Conservation (phyloP, 1,140 invertebrate species). For the Luehdorfia chinensis region DNA sequence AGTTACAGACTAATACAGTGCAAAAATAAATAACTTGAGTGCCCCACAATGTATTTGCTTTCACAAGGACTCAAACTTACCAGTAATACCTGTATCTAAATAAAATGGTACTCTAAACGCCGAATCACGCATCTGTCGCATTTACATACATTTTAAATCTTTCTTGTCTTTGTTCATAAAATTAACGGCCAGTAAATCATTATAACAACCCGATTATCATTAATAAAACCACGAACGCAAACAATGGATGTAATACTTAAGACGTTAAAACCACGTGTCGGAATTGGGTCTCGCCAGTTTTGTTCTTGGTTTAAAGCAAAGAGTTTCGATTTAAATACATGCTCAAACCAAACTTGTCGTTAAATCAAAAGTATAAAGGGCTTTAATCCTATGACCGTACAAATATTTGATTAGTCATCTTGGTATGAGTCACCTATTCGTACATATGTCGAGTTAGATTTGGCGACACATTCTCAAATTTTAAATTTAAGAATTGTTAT, state of each 20-base stretch:
- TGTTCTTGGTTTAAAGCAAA: constrained; percentile 1
- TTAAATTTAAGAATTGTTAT: constrained; percentile 5
- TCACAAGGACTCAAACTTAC: too few relatives aligned
- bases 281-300: constrained; percentile 6
- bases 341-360: constrained; percentile 7
- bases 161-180: constrained; percentile 21
- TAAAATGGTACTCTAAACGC: too few relatives aligned
- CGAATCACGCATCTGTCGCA: background rate
- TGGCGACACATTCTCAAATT: constrained; percentile 9
- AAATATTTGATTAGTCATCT: constrained; percentile 13
- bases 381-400: constrained; percentile 5
- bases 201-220: constrained; percentile 28
- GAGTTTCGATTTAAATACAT: background rate
- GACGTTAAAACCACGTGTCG: constrained; percentile 10
- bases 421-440: constrained; percentile 8
- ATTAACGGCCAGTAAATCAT: constrained; percentile 28
- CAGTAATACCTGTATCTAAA: too few relatives aligned
- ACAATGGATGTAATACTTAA: constrained; percentile 25
- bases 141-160: constrained; percentile 20
- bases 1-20: too few relatives aligned
- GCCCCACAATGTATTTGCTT: too few relatives aligned
- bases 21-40: too few relatives aligned
- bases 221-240: constrained; percentile 36
- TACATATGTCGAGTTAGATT: constrained; percentile 3
- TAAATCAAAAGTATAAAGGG: constrained; percentile 10